Base-by-base conservation (phyloP, 2,113 vertebrate species). In the Accipiter virgatus region DNA sequence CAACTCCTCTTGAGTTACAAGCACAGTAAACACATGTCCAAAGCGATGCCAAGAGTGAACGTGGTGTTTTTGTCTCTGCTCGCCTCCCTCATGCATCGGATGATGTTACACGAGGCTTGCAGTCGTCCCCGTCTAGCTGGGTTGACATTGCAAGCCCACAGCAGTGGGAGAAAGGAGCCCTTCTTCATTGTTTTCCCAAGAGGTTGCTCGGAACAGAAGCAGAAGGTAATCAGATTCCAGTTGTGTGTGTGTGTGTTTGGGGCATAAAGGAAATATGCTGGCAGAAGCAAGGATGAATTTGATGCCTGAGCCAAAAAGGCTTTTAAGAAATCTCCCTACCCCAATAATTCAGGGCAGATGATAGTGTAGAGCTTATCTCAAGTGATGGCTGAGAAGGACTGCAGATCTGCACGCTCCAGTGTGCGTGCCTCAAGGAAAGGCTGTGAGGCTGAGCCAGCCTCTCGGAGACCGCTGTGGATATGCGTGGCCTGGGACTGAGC, bases 81-180 rank as follows among this genome's bases (percentile, higher is more conserved):
- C 2, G 4, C 18, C 45, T 19, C 47, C 43, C 59, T 50, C 4
- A 2, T 13, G 19, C 10, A 3, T 13, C 2, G 0, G 34, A 3
- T 17, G 27, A 20, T 17, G 36, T 23, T 13, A 23, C 22, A 4
- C 10, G 3, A 36, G 58, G 58, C 26, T 27, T 6, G 7, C 10
- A 13, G 2, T 27, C 5, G 0, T 40, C 32, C 77, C 58, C 11
- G 13, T 50, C 27, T 3, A 42, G 19, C 8, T 11, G 32, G 23
- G 42, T 3, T 23, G 56, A n/a, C 1, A 1, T 9, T 1, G 25
- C 1, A 15, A 56, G 42, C 29, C 14, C 6, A 4, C 31, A 4
- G 36, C 1, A 12, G 58, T 19, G 50, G 73, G 58, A 71, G 63
- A 48, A 78, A 63, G 72, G 63, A 63, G 65, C 18, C 16, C 43